These are phyloP conservation scores for Tiliqua scincoides DNA, from an alignment of 2,113 vertebrate genomes.

Conservation along the genomic window DNA sequence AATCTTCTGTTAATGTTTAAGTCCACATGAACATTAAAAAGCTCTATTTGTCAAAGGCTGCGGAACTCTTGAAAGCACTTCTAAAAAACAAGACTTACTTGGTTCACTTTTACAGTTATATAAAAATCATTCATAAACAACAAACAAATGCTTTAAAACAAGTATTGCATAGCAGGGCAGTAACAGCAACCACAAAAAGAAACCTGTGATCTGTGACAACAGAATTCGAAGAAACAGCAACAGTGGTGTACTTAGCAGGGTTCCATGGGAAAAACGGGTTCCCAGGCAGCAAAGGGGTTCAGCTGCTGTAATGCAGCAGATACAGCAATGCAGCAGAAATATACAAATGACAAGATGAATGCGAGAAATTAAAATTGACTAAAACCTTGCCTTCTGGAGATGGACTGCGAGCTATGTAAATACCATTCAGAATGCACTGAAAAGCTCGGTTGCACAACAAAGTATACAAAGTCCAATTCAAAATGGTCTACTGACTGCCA, in stretches of 20 bases:
- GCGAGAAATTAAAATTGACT: slow-evolving; percentile 20
- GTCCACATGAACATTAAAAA: neutral
- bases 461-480: slow-evolving; percentile 11
- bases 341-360: slow-evolving; percentile 16
- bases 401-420: neutral
- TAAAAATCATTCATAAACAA: neutral
- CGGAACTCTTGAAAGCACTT: neutral
- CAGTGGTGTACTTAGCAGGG: no score
- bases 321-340: no score
- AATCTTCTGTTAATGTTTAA: neutral
- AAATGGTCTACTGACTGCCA: slow-evolving; percentile 5
- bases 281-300: no score
- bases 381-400: slow-evolving; percentile 19
- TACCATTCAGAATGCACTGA: neutral
- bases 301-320: neutral
- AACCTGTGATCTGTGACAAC: slow-evolving; percentile 14
- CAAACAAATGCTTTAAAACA: neutral
- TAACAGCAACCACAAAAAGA: neutral
- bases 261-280: no score
- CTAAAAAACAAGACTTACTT: slow-evolving; percentile 5
- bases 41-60: neutral
- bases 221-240: slow-evolving; percentile 2
- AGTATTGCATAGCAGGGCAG: neutral
- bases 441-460: neutral
- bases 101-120: neutral